These are phyloP conservation scores for Eurosta solidaginis DNA, from an alignment of 1,140 invertebrate genomes.

Conservation along the genomic window DNA sequence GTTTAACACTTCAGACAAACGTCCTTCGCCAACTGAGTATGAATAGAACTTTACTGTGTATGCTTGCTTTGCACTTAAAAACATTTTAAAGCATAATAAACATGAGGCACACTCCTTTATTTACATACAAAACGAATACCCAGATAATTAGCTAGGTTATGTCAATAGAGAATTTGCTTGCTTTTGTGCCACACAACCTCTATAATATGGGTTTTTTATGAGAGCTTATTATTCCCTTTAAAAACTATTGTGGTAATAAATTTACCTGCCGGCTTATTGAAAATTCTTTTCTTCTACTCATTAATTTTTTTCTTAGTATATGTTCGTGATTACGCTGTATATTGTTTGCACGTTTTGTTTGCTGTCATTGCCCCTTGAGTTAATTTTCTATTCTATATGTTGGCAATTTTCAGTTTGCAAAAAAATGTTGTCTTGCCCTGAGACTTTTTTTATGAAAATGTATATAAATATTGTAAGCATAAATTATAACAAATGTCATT, in stretches of 20 bases:
- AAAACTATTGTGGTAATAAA: background rate
- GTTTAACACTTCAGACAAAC: too few relatives aligned
- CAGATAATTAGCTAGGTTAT: constrained; percentile 21
- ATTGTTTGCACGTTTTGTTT: background rate
- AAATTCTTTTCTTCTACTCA: background rate
- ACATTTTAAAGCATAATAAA: too few relatives aligned
- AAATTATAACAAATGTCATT: too few relatives aligned
- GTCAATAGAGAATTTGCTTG: background rate
- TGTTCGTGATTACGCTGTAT: background rate
- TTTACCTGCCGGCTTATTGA: background rate
- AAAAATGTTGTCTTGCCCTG: background rate
- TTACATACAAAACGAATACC: background rate
- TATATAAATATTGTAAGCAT: background rate
- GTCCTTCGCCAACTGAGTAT: too few relatives aligned
- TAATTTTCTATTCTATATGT: constrained; percentile 10
- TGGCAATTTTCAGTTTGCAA: background rate
- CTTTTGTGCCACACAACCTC: background rate
- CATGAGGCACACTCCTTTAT: background rate
- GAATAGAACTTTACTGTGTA: too few relatives aligned
- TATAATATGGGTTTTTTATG: background rate
- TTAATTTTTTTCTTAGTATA: background rate
- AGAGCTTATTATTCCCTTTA: background rate
- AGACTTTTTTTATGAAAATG: background rate
- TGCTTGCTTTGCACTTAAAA: too few relatives aligned
- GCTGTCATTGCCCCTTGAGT: background rate